These are phyloP conservation scores for Ctenosaura bakeri DNA, from an alignment of 2,797 vertebrate species.

Conservation along the genomic window DNA sequence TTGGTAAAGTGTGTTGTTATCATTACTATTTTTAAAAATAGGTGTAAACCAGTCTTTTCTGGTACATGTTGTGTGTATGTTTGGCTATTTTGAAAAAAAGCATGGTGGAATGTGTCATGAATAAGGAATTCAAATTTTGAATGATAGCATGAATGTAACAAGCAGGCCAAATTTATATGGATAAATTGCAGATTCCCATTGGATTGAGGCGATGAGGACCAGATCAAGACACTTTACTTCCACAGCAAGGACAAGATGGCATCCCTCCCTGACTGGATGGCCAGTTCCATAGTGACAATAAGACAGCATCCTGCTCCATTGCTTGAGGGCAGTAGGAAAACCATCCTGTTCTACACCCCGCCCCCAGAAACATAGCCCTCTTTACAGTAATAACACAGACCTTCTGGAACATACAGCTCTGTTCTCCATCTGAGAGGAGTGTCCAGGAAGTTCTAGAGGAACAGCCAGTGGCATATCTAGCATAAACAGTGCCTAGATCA, in stretches of 20 bases:
- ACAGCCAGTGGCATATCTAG: no score
- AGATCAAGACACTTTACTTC: neutral
- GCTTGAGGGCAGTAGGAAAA: no score
- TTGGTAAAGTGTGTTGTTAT: neutral
- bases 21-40: neutral
- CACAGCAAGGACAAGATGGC: neutral
- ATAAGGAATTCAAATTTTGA: constrained; percentile 14
- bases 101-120: neutral
- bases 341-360: no score
- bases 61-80: neutral
- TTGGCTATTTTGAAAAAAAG: no score
- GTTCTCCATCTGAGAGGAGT: no score
- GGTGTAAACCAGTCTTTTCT: neutral
- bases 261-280: neutral
- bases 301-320: neutral
- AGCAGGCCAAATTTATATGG: neutral
- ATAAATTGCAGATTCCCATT: neutral
- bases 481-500: no score
- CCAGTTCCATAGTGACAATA: neutral
- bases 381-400: no score
- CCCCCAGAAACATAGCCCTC: no score
- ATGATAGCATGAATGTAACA: neutral
- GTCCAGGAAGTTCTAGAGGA: no score
- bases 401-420: no score
- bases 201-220: neutral